Conservation (phyloP, 2,797 vertebrate species). For the Alcedo quadribrachys region DNA sequence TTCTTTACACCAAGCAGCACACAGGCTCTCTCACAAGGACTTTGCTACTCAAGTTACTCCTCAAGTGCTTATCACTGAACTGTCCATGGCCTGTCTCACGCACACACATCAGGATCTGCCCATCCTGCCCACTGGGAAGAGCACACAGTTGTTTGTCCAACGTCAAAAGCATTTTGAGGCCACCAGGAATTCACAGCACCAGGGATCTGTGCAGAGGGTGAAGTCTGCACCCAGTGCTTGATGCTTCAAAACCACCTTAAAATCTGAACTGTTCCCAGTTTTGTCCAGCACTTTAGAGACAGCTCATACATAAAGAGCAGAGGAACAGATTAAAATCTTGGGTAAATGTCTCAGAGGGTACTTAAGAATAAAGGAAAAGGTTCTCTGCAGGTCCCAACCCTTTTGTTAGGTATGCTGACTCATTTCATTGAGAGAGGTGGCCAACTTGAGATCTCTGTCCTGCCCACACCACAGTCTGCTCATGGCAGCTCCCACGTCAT, state of each 20-base stretch:
- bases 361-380: not conserved
- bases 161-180: not conserved
- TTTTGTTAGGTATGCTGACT: not conserved
- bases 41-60: not conserved
- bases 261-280: not conserved
- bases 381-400: not conserved
- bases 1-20: not conserved
- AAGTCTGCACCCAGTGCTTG: not conserved
- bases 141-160: not conserved
- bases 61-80: rapidly evolving
- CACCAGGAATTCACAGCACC: not conserved
- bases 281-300: not conserved
- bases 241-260: not conserved
- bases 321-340: not conserved
- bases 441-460: not conserved
- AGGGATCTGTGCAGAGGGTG: not conserved
- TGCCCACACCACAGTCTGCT: not conserved
- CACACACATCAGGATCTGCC: not conserved
- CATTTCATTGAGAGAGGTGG: not conserved
- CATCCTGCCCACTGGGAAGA: not conserved
- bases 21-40: not conserved
- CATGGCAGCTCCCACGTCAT: rapidly evolving
- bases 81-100: not conserved
- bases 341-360: not conserved
- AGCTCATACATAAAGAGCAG: not conserved